phyloP scores from a whole-genome alignment of 2,113 vertebrate genomes.

The Daphoenositta chrysoptera region DNA sequence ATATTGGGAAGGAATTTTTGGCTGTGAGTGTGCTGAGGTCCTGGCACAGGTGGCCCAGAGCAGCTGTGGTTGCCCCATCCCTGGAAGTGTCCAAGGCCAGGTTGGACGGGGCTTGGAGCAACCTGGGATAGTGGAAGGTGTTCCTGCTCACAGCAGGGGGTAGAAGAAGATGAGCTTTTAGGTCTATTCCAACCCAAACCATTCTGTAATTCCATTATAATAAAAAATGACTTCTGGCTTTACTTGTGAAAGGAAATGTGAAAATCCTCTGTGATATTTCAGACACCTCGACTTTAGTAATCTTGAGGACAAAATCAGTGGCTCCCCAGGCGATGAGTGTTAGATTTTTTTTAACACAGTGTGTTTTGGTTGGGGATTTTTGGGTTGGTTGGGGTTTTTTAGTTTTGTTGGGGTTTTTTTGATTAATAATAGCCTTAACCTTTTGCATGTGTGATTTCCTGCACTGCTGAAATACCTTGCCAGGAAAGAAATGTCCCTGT shows the following conservation, averaged over 20 bases:
- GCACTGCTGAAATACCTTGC: background rate
- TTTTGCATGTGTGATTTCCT: background rate
- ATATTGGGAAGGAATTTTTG: background rate
- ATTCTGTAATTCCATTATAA: background rate
- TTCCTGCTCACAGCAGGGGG: background rate
- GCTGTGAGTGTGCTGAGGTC: background rate
- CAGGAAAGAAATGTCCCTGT: background rate
- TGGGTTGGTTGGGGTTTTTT: background rate
- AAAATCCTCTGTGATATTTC: background rate
- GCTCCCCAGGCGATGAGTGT: background rate
- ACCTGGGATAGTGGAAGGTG: background rate
- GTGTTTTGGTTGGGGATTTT: background rate
- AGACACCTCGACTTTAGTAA: background rate
- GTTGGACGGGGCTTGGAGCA: background rate
- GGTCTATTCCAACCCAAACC: background rate
- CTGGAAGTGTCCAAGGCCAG: background rate
- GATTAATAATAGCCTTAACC: background rate
- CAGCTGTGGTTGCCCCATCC: background rate
- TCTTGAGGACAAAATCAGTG: background rate
- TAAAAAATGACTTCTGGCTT: background rate
- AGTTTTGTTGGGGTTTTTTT: too few species aligned
- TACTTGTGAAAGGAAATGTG: background rate
- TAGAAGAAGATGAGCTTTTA: background rate
- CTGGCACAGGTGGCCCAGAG: background rate
- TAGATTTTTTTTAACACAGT: background rate